phyloP scores from a whole-genome alignment of 2,888 invertebrate genomes.

The Seira musarum region DNA sequence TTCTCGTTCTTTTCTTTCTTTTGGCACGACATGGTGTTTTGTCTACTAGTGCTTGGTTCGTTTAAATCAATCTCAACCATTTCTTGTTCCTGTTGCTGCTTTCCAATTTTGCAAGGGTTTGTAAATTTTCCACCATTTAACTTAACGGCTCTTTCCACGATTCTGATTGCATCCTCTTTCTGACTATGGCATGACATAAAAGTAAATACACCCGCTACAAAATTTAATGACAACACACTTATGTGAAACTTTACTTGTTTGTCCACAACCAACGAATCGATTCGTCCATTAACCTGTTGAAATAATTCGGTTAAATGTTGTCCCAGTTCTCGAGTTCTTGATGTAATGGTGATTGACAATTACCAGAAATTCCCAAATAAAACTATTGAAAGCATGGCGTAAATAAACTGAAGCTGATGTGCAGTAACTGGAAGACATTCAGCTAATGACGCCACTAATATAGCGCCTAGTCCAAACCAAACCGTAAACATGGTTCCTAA shows the following conservation, averaged over 20 bases:
- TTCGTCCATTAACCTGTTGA: conserved; percentile 86
- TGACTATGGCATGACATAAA: conserved; percentile 86
- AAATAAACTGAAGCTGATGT: too few relatives aligned
- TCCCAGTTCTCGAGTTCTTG: too few relatives aligned
- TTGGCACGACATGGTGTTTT: too few relatives aligned
- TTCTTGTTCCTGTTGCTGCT: background rate
- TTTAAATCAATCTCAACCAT: too few relatives aligned
- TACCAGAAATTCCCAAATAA: conserved; percentile 82
- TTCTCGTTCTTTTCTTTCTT: too few relatives aligned
- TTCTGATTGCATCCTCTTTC: conserved; percentile 79
- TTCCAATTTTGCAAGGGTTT: background rate
- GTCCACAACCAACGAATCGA: conserved; percentile 93
- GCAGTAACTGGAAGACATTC: conserved; percentile 75
- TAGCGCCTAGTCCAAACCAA: conserved; percentile 37
- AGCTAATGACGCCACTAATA: conserved; percentile 38
- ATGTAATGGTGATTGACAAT: conserved; percentile 65
- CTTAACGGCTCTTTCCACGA: conserved; percentile 50
- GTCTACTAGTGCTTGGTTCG: too few relatives aligned
- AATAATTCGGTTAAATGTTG: background rate
- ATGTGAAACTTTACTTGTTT: too few relatives aligned
- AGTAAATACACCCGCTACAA: too few relatives aligned
- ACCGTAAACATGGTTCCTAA: conserved; percentile 65
- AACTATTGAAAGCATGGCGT: conserved; percentile 84
- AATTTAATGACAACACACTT: too few relatives aligned
- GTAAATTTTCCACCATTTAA: conserved; percentile 47